Conservation (phyloP, 2,113 vertebrate genomes). For the Okapia johnstoni region DNA sequence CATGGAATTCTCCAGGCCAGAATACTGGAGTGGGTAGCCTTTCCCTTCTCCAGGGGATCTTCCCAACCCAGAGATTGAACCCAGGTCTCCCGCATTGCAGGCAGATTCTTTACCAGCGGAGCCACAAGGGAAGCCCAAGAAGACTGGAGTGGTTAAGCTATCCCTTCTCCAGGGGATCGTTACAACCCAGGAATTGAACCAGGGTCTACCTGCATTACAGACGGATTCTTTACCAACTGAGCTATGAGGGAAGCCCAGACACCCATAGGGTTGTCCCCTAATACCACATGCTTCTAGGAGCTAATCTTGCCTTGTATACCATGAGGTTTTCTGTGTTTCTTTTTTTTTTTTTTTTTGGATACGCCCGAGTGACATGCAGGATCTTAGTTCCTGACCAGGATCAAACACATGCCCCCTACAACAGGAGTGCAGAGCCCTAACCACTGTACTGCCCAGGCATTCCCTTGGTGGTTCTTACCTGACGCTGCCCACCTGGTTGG, state of each 20-base stretch:
- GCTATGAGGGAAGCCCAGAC: not conserved
- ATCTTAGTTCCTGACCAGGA: not conserved
- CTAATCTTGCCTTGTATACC: not conserved
- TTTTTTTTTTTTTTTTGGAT: not conserved
- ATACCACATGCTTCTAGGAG: not conserved
- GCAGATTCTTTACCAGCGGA: not conserved
- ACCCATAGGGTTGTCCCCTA: not conserved
- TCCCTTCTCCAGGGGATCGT: not conserved
- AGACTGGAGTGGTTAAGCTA: not conserved
- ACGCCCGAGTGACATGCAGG: not conserved
- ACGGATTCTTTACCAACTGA: not conserved
- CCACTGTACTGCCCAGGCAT: not conserved
- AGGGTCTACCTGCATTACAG: not conserved
- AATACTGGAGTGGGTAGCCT: not conserved
- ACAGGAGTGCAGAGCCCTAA: not conserved
- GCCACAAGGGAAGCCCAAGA: not conserved
- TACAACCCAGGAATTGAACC: not conserved
- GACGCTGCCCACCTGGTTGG: not conserved
- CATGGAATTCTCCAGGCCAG: not conserved
- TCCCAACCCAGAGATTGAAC: not conserved
- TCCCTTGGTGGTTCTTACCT: not conserved
- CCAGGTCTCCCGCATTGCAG: not conserved
- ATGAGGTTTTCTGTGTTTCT: not conserved
- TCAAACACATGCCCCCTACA: not conserved
- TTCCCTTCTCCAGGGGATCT: not conserved